Conservation (phyloP, 2,797 vertebrate genomes). For the Natrix natrix region DNA sequence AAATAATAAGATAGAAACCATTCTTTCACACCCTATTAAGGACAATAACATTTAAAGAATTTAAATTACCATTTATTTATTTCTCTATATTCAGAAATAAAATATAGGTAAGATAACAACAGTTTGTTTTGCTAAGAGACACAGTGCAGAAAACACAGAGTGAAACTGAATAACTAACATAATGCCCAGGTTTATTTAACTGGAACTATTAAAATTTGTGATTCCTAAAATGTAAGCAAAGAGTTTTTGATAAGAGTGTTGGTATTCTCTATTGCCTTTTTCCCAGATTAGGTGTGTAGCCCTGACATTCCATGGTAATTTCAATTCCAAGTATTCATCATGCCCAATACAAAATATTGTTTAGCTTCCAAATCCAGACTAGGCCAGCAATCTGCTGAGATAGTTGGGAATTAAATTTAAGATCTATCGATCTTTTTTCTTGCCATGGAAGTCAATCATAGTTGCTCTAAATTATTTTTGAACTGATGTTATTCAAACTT, state of each 20-base stretch:
- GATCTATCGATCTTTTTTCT: background rate
- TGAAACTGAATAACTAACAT: background rate
- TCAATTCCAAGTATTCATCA: background rate
- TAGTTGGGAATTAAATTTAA: background rate
- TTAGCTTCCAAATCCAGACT: background rate
- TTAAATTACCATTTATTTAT: constrained; percentile 11
- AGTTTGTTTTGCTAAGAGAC: background rate
- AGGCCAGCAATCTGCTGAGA: background rate
- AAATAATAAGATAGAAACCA: background rate
- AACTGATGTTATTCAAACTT: background rate
- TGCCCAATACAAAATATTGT: background rate
- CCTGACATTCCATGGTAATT: background rate
- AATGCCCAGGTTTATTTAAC: background rate
- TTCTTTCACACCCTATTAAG: background rate
- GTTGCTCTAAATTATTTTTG: background rate
- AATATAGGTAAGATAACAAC: background rate
- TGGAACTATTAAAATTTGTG: background rate
- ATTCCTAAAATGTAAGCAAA: background rate
- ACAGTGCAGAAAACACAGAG: background rate
- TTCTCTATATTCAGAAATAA: constrained; percentile 23
- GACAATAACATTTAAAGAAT: background rate
- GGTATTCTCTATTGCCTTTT: background rate
- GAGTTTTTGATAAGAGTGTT: background rate
- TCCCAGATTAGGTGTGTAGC: background rate
- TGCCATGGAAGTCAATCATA: background rate